Conservation (phyloP, 2,113 vertebrate genomes). For the Pedetes capensis region DNA sequence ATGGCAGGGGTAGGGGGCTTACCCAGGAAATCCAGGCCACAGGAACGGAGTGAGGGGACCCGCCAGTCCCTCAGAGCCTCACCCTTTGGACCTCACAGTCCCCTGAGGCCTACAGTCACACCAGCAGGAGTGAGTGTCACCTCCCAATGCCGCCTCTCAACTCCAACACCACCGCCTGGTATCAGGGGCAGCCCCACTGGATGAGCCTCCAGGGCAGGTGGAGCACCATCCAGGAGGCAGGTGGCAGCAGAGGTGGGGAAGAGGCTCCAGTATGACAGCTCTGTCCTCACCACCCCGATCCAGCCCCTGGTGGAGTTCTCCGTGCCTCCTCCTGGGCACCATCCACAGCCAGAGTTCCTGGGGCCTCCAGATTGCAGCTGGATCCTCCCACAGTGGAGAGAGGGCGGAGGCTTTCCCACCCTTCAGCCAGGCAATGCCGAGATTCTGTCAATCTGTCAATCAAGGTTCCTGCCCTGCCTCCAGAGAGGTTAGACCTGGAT, state of each 20-base stretch:
- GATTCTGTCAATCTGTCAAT: neutral
- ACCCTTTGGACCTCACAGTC: neutral
- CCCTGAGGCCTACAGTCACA: neutral
- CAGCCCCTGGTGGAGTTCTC: neutral
- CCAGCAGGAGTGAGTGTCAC: neutral
- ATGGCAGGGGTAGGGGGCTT: rapidly evolving
- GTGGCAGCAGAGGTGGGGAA: neutral
- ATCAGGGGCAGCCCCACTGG: neutral
- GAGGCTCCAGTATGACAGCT: neutral
- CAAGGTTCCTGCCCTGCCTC: neutral
- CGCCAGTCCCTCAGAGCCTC: neutral
- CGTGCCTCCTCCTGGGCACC: neutral
- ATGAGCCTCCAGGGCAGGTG: neutral
- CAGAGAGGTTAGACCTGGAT: neutral
- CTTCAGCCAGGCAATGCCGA: rapidly evolving
- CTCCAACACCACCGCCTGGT: neutral
- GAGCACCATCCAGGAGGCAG: neutral
- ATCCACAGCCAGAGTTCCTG: neutral
- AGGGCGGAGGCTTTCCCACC: rapidly evolving
- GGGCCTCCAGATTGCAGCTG: neutral
- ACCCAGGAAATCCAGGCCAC: neutral
- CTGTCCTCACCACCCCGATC: neutral
- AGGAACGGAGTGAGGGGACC: rapidly evolving
- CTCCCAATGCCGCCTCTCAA: too few relatives aligned
- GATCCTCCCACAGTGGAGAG: neutral